Percentiles rank a stretch among this genome's conserved stretches.
Evolutionary conservation across 2,888 invertebrate genomes (phyloP).

Genomic region (Nowickia ferox): DNA sequence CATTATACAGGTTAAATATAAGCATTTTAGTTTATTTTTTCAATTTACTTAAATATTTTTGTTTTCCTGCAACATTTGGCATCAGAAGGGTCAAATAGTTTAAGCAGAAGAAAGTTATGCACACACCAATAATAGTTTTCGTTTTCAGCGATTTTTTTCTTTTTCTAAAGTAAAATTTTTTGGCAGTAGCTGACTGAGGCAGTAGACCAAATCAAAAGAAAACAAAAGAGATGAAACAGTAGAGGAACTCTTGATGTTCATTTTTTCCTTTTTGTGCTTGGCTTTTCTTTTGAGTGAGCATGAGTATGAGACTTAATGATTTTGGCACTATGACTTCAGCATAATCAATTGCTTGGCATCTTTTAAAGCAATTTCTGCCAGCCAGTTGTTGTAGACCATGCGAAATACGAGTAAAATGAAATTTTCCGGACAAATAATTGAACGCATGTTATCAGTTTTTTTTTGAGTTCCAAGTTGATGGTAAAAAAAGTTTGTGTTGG

Average conservation of each 20-base stretch:
- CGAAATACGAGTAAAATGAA: constrained; percentile 43
- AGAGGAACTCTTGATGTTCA: constrained; percentile 16
- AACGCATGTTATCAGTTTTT: constrained; percentile 71
- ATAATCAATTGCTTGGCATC: constrained; percentile 67
- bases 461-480: constrained; percentile 9
- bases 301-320: constrained; percentile 60
- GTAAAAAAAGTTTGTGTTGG: constrained; percentile 16
- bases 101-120: constrained; percentile 72
- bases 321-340: constrained; percentile 69
- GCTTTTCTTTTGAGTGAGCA: constrained; percentile 28
- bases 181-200: constrained; percentile 15
- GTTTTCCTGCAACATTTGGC: constrained; percentile 53
- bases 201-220: constrained; percentile 18
- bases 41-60: constrained; percentile 20
- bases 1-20: constrained; percentile 44
- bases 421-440: constrained; percentile 63
- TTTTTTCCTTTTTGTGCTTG: constrained; percentile 20
- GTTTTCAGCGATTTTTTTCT: constrained; percentile 27
- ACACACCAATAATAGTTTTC: constrained; percentile 49
- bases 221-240: constrained; percentile 2
- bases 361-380: constrained; percentile 50
- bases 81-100: constrained; percentile 70
- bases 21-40: constrained; percentile 29
- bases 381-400: constrained; percentile 38
- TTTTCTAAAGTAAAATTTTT: not conserved